Evolutionary conservation across 2,888 invertebrate genomes (phyloP).

Genomic region (Dorcus parallelipipedus): DNA sequence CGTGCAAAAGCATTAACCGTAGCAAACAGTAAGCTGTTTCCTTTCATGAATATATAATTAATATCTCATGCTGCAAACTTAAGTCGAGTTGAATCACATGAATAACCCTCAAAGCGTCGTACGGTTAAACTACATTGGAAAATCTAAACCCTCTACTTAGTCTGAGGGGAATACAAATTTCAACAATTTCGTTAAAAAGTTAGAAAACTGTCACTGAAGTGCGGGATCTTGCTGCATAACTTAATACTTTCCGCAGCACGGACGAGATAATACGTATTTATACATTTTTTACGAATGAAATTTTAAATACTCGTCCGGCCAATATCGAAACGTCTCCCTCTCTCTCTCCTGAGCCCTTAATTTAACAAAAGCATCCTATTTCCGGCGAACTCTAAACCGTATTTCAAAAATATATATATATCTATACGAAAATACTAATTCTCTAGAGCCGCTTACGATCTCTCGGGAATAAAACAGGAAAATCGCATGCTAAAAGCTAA

Average conservation of each 20-base stretch:
- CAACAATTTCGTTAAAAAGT: constrained; percentile 44
- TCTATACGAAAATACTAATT: constrained; percentile 18
- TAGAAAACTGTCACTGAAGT: constrained; percentile 38
- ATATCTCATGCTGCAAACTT: constrained; percentile 24
- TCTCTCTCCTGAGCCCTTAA: no score
- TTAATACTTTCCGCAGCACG: constrained; percentile 19
- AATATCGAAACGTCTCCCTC: no score
- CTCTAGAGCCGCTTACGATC: constrained; percentile 16
- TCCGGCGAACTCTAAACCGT: neutral
- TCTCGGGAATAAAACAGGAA: constrained; percentile 17
- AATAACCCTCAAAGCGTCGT: constrained; percentile 28
- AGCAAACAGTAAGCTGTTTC: constrained; percentile 15
- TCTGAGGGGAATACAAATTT: constrained; percentile 44
- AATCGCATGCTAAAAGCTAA: constrained; percentile 25
- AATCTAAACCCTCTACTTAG: constrained; percentile 40
- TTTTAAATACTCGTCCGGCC: no score
- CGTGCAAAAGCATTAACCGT: neutral
- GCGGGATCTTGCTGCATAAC: constrained; percentile 32
- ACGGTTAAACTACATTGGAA: constrained; percentile 39
- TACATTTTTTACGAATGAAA: no score
- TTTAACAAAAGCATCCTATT: no score
- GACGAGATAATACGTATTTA: constrained; percentile 5
- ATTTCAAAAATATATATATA: constrained; percentile 12
- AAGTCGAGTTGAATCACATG: constrained; percentile 24
- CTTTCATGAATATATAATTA: constrained; percentile 27